Percentiles rank a stretch among this genome's conserved stretches.
phyloP scores from a whole-genome alignment of 1,140 invertebrate species.

The Helicoverpa armigera region DNA sequence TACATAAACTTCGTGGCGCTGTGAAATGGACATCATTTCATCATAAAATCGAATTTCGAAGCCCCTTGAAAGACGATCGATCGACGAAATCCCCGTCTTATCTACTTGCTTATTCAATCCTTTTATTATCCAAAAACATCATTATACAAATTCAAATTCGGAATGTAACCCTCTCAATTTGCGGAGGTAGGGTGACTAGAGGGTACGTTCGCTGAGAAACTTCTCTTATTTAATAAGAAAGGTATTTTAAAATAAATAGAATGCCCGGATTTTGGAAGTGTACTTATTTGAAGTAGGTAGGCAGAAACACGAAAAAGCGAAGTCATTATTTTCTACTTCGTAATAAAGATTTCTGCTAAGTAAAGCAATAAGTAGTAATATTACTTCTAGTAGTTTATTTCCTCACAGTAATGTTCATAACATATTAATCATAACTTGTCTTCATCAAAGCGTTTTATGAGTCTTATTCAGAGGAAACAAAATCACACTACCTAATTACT shows the following conservation, averaged over 20 bases:
- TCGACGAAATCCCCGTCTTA: conserved; percentile 49
- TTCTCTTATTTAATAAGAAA: conserved; percentile 44
- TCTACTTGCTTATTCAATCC: conserved; percentile 56
- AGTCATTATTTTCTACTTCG: background rate
- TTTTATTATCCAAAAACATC: conserved; percentile 56
- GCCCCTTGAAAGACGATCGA: conserved; percentile 31
- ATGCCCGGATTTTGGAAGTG: conserved; percentile 10
- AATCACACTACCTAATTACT: conserved; percentile 27
- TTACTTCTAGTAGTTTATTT: background rate
- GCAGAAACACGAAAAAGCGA: too few relatives aligned
- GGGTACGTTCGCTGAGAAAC: conserved; percentile 13
- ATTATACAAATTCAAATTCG: conserved; percentile 55
- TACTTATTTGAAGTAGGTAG: conserved; percentile 26
- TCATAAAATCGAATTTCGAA: conserved; percentile 32
- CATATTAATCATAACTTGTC: conserved; percentile 12
- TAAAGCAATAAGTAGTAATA: background rate
- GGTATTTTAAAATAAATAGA: conserved; percentile 45
- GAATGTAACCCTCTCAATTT: conserved; percentile 52
- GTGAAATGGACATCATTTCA: conserved; percentile 30
- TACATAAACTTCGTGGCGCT: background rate
- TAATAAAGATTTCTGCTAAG: too few relatives aligned
- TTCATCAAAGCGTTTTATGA: conserved; percentile 1
- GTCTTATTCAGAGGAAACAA: conserved; percentile 26
- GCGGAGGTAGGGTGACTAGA: conserved; percentile 40
- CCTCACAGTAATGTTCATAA: background rate